Evolutionary conservation across 2,113 vertebrate species (phyloP).

Genomic region (Podarcis cretensis): DNA sequence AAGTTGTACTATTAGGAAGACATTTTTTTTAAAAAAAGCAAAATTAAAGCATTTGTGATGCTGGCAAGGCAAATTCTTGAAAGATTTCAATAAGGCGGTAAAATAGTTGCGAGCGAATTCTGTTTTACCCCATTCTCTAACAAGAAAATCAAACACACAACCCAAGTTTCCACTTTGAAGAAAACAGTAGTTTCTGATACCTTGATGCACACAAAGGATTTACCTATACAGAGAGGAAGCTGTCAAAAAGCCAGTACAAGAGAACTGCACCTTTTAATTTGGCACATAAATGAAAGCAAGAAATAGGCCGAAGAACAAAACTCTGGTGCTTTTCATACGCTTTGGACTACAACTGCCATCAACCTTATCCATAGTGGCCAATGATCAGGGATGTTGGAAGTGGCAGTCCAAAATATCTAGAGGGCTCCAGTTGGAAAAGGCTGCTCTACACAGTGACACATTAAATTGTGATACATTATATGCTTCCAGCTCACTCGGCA

Average conservation of each 20-base stretch:
- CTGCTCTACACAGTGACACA: background rate
- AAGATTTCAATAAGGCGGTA: background rate
- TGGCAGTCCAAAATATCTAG: too few species aligned
- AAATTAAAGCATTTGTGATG: background rate
- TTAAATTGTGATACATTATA: background rate
- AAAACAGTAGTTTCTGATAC: background rate
- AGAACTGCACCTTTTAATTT: background rate
- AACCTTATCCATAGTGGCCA: too few species aligned
- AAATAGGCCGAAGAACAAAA: background rate
- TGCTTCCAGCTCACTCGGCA: background rate
- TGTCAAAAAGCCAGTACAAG: too few species aligned
- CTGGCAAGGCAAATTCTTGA: background rate
- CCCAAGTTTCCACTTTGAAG: background rate
- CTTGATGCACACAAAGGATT: background rate
- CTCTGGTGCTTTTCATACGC: background rate
- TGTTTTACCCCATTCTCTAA: background rate
- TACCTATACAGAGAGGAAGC: background rate
- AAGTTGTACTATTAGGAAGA: constrained; percentile 86
- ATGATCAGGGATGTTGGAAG: too few species aligned
- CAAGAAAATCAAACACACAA: background rate
- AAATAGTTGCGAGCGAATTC: background rate
- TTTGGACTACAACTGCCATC: too few species aligned
- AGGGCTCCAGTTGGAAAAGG: too few species aligned
- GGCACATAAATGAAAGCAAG: background rate
- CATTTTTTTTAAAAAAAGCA: background rate